These are phyloP conservation scores for Myotis davidii DNA, from an alignment of 2,113 vertebrate genomes.

Conservation along the genomic window DNA sequence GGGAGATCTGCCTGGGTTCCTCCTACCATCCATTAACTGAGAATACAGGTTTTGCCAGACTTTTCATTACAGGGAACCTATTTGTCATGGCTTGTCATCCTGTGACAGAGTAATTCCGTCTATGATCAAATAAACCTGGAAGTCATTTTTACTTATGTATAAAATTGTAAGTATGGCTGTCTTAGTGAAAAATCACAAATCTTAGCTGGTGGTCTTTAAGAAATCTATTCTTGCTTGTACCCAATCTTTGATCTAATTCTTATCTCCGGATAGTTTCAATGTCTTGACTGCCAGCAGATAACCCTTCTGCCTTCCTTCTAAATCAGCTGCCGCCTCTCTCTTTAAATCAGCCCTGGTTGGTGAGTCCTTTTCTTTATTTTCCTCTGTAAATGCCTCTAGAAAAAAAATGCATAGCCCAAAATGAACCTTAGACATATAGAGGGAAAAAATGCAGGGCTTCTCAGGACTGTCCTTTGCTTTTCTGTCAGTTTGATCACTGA, in stretches of 20 bases:
- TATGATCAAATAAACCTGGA: slow-evolving; percentile 61
- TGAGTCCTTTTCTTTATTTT: background rate
- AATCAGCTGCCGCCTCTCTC: background rate
- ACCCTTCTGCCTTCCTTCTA: background rate
- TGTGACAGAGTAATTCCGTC: slow-evolving; percentile 67
- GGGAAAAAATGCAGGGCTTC: background rate
- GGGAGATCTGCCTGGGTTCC: slow-evolving; percentile 1
- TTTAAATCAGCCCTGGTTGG: background rate
- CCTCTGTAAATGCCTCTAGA: background rate
- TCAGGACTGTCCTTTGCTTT: background rate
- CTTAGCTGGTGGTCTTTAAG: slow-evolving; percentile 24
- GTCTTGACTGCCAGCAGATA: background rate
- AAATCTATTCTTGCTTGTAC: background rate
- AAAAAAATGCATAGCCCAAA: background rate
- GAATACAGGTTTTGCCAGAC: background rate
- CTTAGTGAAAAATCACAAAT: slow-evolving; percentile 11
- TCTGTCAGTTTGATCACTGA: background rate
- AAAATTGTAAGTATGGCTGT: slow-evolving; percentile 57
- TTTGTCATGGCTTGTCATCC: slow-evolving; percentile 67
- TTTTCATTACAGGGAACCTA: slow-evolving; percentile 49
- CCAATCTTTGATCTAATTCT: background rate
- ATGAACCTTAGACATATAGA: background rate
- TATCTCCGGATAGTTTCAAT: background rate
- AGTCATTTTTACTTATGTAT: slow-evolving; percentile 68
- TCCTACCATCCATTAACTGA: background rate